Evolutionary conservation across 2,888 invertebrate species (phyloP).

Genomic region (Sepioteuthis lessoniana): DNA sequence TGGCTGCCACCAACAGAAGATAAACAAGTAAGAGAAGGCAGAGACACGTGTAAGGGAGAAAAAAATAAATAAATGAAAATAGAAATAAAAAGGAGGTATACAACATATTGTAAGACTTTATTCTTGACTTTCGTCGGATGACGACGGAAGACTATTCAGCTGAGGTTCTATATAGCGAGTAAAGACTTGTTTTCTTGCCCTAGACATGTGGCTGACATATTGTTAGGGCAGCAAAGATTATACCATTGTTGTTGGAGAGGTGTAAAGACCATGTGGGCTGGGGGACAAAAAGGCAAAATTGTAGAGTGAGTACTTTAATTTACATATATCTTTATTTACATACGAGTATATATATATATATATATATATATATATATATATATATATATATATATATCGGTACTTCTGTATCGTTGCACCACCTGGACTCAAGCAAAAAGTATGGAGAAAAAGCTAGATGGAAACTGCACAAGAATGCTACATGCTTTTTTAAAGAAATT

Average conservation of each 20-base stretch:
- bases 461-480: too few species aligned
- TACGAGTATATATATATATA: too few species aligned
- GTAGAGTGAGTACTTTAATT: neutral
- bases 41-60: neutral
- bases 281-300: neutral
- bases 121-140: neutral
- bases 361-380: too few species aligned
- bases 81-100: neutral
- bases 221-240: neutral
- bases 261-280: neutral
- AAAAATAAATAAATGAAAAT: neutral
- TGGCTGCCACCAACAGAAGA: neutral
- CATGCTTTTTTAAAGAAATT: too few species aligned
- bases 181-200: neutral
- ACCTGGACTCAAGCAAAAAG: too few species aligned
- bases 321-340: too few species aligned
- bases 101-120: neutral
- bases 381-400: too few species aligned
- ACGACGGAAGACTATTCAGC: neutral
- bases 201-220: conserved; percentile 11
- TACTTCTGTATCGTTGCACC: too few species aligned
- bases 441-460: too few species aligned
- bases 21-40: neutral
- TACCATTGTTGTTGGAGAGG: neutral
- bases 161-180: neutral